Conservation (phyloP, 2,888 invertebrate species). For the Orthonychiurus folsomi region DNA sequence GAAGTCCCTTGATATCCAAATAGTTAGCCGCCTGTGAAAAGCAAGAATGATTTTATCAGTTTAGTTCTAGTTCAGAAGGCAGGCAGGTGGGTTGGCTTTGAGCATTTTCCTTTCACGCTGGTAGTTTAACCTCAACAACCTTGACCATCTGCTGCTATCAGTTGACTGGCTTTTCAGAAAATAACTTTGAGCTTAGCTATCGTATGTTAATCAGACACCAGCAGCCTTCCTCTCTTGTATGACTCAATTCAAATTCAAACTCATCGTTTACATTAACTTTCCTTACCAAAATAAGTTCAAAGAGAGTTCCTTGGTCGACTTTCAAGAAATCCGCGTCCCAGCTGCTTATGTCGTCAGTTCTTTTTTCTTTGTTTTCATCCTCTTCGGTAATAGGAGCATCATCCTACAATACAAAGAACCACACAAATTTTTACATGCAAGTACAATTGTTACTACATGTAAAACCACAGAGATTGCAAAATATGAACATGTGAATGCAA, state of each 20-base stretch:
- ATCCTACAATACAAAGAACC: conserved; percentile 47
- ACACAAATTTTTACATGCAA: background rate
- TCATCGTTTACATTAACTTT: conserved; percentile 1
- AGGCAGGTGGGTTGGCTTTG: too few species aligned
- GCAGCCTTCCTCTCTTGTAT: too few species aligned
- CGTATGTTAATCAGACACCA: too few species aligned
- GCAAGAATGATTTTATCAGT: too few species aligned
- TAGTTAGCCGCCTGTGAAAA: conserved; percentile 73
- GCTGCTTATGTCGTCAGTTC: conserved; percentile 97
- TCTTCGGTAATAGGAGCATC: conserved; percentile 94
- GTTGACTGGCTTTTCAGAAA: too few species aligned
- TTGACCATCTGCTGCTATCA: too few species aligned
- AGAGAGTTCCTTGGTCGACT: conserved; percentile 93
- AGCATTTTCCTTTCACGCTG: too few species aligned
- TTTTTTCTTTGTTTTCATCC: conserved; percentile 92
- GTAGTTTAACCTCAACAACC: too few species aligned
- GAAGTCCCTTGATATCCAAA: conserved; percentile 83
- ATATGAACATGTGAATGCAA: background rate
- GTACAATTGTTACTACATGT: background rate
- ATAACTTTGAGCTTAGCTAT: too few species aligned
- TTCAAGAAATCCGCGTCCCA: conserved; percentile 99
- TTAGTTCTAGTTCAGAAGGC: too few species aligned
- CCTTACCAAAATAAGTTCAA: conserved; percentile 77
- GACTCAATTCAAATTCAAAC: background rate
- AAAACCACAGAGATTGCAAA: conserved; percentile 7